Percentiles rank a stretch among this genome's conserved stretches.
phyloP scores from a whole-genome alignment of 2,113 vertebrate genomes.

The Ceyx cyanopectus region DNA sequence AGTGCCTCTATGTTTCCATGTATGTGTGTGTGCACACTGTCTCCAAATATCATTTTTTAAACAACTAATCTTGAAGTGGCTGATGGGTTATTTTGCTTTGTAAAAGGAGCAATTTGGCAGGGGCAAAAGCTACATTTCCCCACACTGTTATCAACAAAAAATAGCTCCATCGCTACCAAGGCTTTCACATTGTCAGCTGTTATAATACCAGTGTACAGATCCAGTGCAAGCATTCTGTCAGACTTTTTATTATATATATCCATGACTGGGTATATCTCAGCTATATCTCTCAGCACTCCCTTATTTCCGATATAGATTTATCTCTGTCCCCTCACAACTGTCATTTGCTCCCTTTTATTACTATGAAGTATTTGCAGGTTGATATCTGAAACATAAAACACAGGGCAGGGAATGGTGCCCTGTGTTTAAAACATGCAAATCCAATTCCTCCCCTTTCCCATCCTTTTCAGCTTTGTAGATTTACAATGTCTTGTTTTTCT shows the following conservation, averaged over 20 bases:
- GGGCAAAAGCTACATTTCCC: not conserved
- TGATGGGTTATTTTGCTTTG: not conserved
- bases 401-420: not conserved
- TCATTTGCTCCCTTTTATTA: not conserved
- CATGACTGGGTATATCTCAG: not conserved
- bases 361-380: not conserved
- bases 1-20: not conserved
- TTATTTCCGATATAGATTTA: conserved; percentile 21
- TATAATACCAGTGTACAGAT: not conserved
- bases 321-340: not conserved
- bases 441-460: not conserved
- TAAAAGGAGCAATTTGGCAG: conserved; percentile 16
- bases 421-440: not conserved
- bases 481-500: not conserved
- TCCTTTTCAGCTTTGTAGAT: not conserved
- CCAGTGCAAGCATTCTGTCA: not conserved
- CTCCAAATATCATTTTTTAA: not conserved
- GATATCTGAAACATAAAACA: not conserved
- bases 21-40: not conserved
- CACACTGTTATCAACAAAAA: not conserved
- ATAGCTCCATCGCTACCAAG: not conserved
- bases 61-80: not conserved
- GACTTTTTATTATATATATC: not conserved
- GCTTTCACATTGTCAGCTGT: not conserved
- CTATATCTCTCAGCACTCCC: not conserved